Conservation (phyloP, 2,888 invertebrate genomes). For the Athalia circularis region DNA sequence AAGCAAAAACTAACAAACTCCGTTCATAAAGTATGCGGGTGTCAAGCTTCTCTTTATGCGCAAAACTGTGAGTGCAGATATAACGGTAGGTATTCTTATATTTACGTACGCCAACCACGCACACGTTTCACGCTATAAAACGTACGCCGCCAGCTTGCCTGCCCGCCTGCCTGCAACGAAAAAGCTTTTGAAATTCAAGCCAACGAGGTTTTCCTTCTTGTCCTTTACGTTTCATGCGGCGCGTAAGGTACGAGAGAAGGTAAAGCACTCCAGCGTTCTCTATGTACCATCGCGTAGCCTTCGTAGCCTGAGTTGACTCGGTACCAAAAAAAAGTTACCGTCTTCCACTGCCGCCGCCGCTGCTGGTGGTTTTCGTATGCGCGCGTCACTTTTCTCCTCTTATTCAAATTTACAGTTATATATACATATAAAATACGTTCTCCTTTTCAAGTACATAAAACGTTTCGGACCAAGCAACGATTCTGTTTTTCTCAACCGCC, state of each 20-base stretch:
- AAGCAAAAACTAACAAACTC: no score
- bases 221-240: background rate
- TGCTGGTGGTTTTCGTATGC: no score
- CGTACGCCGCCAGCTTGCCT: background rate
- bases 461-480: conserved; percentile 20
- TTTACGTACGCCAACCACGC: background rate
- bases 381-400: background rate
- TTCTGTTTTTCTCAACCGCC: conserved; percentile 7
- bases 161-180: conserved; percentile 10
- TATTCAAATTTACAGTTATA: conserved; percentile 21
- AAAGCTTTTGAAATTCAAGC: conserved; percentile 32
- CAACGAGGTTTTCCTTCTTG: conserved; percentile 1
- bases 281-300: conserved; percentile 7
- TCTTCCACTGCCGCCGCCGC: no score
- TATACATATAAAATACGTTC: background rate
- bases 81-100: background rate
- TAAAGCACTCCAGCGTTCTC: conserved; percentile 24
- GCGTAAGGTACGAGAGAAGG: background rate
- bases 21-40: no score
- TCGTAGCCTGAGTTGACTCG: background rate
- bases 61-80: background rate
- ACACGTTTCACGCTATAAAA: conserved; percentile 5
- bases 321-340: conserved; percentile 4
- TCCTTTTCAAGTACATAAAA: conserved; percentile 11
- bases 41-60: background rate